Evolutionary conservation across 2,888 invertebrate genomes (phyloP), one percentile per base, ranked within the genome.

Genomic region (Hypomecis atomaria): DNA sequence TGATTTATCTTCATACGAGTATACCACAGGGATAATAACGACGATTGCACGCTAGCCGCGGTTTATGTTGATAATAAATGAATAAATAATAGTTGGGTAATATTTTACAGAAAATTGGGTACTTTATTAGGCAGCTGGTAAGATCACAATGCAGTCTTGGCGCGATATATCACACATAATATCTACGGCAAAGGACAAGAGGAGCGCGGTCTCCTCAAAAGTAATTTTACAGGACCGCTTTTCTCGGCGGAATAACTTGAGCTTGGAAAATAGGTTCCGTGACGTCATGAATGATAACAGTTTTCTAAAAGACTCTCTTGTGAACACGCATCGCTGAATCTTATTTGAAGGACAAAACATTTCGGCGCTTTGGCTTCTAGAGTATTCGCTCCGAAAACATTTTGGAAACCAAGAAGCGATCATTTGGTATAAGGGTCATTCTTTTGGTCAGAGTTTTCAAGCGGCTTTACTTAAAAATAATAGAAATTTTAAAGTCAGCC

Each of bases 81-180:
- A 77, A 77, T 78, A 78, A 78, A 78, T 83, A 82, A 81, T 78
- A 76, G 74, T 72, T 75, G 65, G 70, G 69, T 75, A 71, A 79
- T 81, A 83, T 82, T 83, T 85, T 78, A 77, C 74, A 78, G 73
- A 77, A 81, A 84, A 83, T 81, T 80, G 79, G 74, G 78, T 78
- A 78, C 78, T 81, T 82, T 79, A 81, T 79, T 81, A 73, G 76
- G 75, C 78, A 34, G 64, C 50, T 59, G 56, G 79, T 76, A 74
- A 77, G 82, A 80, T 81, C 64, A 64, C 64, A 64, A 59, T 64
- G 64, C 59, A 59, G 50, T 59, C 82, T 79, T 67, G 72, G 67
- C 70, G 78, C 79, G 70, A 87, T 88, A 84, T 85, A 85, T 88
- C 85, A 86, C 75, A 76, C 71, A 78, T 78, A 82, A 80, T 85